Conservation (phyloP, 2,797 vertebrate genomes). For the Sardinella longiceps region DNA sequence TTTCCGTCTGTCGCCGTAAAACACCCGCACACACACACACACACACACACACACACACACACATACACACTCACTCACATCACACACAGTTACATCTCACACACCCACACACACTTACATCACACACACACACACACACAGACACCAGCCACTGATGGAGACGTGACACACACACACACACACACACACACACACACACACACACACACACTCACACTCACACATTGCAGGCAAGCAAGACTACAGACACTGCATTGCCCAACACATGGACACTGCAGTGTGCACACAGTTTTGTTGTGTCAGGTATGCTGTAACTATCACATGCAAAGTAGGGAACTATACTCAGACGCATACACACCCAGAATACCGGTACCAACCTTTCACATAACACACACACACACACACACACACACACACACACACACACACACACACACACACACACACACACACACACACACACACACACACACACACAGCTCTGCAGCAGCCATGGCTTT, state of each 20-base stretch:
- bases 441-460: background rate
- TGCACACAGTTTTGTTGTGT: background rate
- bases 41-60: conserved; percentile 1
- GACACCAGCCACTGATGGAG: background rate
- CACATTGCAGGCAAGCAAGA: background rate
- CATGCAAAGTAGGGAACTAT: no score
- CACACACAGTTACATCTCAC: background rate
- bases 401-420: conserved; percentile 20
- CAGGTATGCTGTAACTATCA: background rate
- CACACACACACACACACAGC: background rate
- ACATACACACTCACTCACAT: background rate
- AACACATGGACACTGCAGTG: no score
- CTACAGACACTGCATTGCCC: no score
- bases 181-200: background rate
- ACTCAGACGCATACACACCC: no score
- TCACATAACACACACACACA: background rate
- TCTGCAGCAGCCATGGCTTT: no score
- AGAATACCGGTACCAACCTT: no score
- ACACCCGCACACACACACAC: conserved; percentile 37
- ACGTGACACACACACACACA: background rate
- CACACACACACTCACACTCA: background rate
- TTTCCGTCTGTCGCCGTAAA: conserved; percentile 50
- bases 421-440: background rate
- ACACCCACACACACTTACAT: background rate
- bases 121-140: background rate